These are phyloP conservation scores for Muscina levida DNA, from an alignment of 2,888 invertebrate genomes.

Conservation along the genomic window DNA sequence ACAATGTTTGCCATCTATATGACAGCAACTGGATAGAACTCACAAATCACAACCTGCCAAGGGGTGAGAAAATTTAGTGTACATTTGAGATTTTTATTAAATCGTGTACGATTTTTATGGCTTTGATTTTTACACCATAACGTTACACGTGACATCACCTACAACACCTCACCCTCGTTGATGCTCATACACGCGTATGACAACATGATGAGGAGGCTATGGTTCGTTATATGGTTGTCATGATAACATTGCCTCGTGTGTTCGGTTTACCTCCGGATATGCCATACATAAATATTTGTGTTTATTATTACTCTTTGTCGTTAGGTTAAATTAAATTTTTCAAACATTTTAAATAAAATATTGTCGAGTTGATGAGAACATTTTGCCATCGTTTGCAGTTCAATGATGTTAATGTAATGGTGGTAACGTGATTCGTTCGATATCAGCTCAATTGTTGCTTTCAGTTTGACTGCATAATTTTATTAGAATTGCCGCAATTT, in stretches of 20 bases:
- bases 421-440: slow-evolving; percentile 13
- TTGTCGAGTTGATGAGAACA: too few relatives aligned
- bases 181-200: too few relatives aligned
- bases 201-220: slow-evolving; percentile 3
- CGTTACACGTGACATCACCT: not conserved
- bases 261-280: not conserved
- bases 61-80: slow-evolving; percentile 19
- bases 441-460: not conserved
- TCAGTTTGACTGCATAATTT: slow-evolving; percentile 34
- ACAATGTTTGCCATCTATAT: not conserved
- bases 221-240: not conserved
- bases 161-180: not conserved
- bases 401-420: not conserved
- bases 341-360: not conserved
- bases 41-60: not conserved
- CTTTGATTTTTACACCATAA: slow-evolving; percentile 22
- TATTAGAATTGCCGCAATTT: slow-evolving; percentile 20
- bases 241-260: not conserved
- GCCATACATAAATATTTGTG: not conserved
- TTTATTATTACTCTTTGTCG: slow-evolving; percentile 3
- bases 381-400: too few relatives aligned
- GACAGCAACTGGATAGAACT: not conserved
- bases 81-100: slow-evolving; percentile 35
- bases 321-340: slow-evolving; percentile 15
- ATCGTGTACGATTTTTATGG: slow-evolving; percentile 32